These are phyloP conservation scores for Philonicus albiceps DNA, from an alignment of 2,888 invertebrate species.

Conservation along the genomic window DNA sequence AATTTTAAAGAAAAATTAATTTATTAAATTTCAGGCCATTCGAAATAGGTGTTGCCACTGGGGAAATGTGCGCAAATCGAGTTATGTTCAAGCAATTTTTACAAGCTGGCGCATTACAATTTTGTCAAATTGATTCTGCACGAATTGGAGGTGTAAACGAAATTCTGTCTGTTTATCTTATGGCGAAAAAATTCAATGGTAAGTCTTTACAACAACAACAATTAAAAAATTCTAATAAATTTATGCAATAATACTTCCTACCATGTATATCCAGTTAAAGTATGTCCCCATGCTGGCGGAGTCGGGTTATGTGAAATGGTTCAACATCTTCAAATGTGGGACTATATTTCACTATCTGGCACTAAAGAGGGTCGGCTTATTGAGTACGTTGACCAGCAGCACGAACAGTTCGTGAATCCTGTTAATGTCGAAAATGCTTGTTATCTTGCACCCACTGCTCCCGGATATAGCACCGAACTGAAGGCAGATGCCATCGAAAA, in stretches of 20 bases:
- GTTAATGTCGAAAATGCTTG: constrained; percentile 73
- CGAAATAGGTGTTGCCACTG: constrained; percentile 87
- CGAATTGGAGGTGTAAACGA: constrained; percentile 90
- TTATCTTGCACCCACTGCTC: constrained; percentile 77
- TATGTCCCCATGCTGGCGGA: constrained; percentile 95
- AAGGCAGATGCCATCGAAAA: constrained; percentile 72
- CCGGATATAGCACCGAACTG: constrained; percentile 86
- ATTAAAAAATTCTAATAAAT: background rate
- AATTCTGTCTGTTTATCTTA: constrained; percentile 83
- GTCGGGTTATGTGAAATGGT: constrained; percentile 94
- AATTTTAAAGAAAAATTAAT: background rate
- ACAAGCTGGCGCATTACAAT: constrained; percentile 81
- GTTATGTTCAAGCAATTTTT: constrained; percentile 93
- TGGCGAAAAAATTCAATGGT: constrained; percentile 88
- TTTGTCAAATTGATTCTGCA: constrained; percentile 90
- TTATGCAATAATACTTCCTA: background rate
- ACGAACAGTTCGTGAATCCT: constrained; percentile 85
- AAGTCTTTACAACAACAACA: constrained; percentile 42
- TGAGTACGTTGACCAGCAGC: constrained; percentile 90
- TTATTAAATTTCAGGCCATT: constrained; percentile 65
- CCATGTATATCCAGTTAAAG: constrained; percentile 76
- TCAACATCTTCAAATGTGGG: constrained; percentile 90
- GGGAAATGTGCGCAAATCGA: constrained; percentile 91
- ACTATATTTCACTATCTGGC: constrained; percentile 78
- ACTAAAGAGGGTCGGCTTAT: constrained; percentile 76